Base-by-base conservation (phyloP, 2,113 vertebrate species). In the Ptyas mucosa region DNA sequence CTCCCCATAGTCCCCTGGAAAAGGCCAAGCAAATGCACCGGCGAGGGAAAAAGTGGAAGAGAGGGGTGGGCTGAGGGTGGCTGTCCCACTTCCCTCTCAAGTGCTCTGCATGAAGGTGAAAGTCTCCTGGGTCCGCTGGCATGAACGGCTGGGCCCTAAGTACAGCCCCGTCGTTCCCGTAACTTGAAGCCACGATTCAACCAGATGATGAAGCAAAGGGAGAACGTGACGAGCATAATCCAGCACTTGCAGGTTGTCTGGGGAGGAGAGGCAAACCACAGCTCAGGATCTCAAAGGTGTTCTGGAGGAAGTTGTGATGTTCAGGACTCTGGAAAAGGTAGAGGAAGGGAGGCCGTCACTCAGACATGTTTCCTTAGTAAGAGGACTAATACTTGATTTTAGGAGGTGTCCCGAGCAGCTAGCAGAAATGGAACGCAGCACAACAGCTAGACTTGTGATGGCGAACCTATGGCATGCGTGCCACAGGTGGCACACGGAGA, bases 161-260 rank as follows among this genome's bases (percentile, higher is more conserved):
- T 97, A 92, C 95, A 97, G 95, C 96, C 97, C 95, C 96, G 96
- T 98, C 96, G 96, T 98, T 98, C 98, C 97, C 98, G 98, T 89
- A 99, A 97, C 95, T 98, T 99, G 97, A 98, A 98, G 88, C 98
- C 98, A 21, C 98, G 97, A 97, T 98, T 98, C 96, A 98, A 85
- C 98, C 98, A 98, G 96, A 98, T 95, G 92, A 99, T 98, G 97
- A 98, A 98, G 97, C 98, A 98, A 64, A 98, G 98, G 94, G 97
- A 98, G 95, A 97, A 97, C 94, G 97, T 97, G 94, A 98, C 98
- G 95, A 98, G 98, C 99, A 99, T 99, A 98, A 98, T 99, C 98
- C 96, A 95, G 92, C 93, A 90, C 93, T 96, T 2, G 91, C 51
- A 91, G 96, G 95, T 0, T 12, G 92, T 94, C 34, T 5, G 3